These are phyloP conservation scores for Dufourea novaeangliae DNA, from an alignment of 1,140 invertebrate species.

Conservation along the genomic window DNA sequence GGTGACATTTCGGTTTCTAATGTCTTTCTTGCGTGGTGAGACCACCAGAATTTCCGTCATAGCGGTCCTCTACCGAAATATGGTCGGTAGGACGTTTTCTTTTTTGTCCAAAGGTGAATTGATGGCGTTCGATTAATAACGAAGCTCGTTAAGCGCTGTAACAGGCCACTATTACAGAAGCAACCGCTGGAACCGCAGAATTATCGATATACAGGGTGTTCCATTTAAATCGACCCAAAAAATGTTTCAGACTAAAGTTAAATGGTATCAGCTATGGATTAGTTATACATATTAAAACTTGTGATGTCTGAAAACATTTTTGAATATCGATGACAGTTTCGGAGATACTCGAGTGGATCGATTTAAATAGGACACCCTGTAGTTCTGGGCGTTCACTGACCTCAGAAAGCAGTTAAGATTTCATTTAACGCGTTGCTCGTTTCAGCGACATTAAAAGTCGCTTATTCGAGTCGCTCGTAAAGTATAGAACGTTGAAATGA, in stretches of 20 bases:
- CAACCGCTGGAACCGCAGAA: background rate
- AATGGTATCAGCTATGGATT: too few relatives aligned
- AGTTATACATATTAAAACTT: too few relatives aligned
- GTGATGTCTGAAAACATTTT: too few relatives aligned
- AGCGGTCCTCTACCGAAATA: background rate
- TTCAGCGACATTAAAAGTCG: background rate
- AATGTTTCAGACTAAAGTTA: too few relatives aligned
- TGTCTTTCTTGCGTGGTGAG: background rate
- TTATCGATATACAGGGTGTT: too few relatives aligned
- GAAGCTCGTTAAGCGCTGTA: background rate
- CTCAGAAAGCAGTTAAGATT: background rate
- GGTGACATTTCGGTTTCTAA: background rate
- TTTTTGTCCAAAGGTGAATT: background rate
- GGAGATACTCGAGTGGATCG: too few relatives aligned
- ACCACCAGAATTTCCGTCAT: background rate
- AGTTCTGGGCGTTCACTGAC: background rate
- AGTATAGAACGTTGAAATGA: too few relatives aligned
- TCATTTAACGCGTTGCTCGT: background rate
- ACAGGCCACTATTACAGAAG: background rate
- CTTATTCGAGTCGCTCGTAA: background rate
- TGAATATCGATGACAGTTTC: too few relatives aligned
- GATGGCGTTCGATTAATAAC: constrained; percentile 11
- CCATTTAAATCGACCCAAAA: too few relatives aligned
- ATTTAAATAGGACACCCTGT: too few relatives aligned
- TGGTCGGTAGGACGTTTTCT: background rate